phyloP scores from a whole-genome alignment of 2,888 invertebrate species.

The Agrochola circellaris region DNA sequence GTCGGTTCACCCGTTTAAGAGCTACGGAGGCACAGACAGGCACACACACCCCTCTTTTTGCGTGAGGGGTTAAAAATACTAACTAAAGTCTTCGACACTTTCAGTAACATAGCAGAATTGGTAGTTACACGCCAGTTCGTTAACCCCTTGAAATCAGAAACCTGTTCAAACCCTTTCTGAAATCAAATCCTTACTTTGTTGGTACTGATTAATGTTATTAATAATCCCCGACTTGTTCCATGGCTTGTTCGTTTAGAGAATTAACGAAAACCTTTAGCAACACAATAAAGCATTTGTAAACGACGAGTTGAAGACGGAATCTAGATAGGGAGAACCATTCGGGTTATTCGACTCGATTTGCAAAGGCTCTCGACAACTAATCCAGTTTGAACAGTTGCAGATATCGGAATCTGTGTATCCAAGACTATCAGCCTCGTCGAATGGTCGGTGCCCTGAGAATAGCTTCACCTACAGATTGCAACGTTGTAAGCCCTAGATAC shows the following conservation, averaged over 20 bases:
- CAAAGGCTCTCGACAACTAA: slow-evolving; percentile 75
- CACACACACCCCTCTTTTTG: too few relatives aligned
- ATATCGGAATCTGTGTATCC: slow-evolving; percentile 75
- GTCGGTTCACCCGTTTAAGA: too few relatives aligned
- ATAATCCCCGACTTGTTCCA: slow-evolving; percentile 1
- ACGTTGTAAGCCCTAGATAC: slow-evolving; percentile 68
- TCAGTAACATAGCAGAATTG: background rate
- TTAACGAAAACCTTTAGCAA: slow-evolving; percentile 28
- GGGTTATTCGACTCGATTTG: slow-evolving; percentile 70
- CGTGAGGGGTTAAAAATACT: background rate
- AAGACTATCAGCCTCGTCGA: slow-evolving; percentile 73
- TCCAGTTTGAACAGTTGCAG: slow-evolving; percentile 75
- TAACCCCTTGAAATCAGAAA: slow-evolving; percentile 21
- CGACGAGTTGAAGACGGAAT: slow-evolving; percentile 62
- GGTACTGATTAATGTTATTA: slow-evolving; percentile 8
- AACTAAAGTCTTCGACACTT: background rate
- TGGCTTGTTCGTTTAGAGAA: slow-evolving; percentile 11
- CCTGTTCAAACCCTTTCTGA: slow-evolving; percentile 4
- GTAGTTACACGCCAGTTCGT: background rate
- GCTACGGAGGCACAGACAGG: too few relatives aligned
- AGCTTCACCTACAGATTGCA: slow-evolving; percentile 71
- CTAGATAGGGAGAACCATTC: slow-evolving; percentile 65
- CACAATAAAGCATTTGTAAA: slow-evolving; percentile 48
- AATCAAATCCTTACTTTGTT: slow-evolving; percentile 36
- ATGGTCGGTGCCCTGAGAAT: slow-evolving; percentile 70